Percentiles rank a stretch among this genome's conserved stretches.
Evolutionary conservation across 2,797 vertebrate species (phyloP).

Genomic region (Megalops cyprinoides): DNA sequence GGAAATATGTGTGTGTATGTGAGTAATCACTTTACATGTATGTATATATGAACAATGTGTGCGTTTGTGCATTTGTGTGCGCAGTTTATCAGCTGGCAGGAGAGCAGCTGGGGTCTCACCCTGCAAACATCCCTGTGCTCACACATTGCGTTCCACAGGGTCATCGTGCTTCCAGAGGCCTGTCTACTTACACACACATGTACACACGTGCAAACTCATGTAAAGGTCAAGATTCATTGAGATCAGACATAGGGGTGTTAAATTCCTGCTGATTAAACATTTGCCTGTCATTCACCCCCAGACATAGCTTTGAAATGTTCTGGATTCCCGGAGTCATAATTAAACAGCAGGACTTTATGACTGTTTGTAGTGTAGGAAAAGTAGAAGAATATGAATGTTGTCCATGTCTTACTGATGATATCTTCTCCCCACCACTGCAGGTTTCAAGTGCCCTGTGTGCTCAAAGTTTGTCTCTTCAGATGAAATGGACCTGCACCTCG

Average conservation of each 20-base stretch:
- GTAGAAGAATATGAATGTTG: neutral
- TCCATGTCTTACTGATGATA: neutral
- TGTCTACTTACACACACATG: neutral
- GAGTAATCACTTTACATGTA: too few species aligned
- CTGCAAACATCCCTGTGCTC: too few species aligned
- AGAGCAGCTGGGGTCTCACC: too few species aligned
- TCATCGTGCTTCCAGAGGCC: neutral
- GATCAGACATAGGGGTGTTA: too few species aligned
- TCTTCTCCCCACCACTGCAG: slow-evolving; percentile 64
- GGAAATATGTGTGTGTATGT: too few species aligned
- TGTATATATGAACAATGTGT: too few species aligned
- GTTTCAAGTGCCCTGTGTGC: slow-evolving; percentile 96
- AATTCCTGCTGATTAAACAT: too few species aligned
- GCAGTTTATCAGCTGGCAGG: too few species aligned
- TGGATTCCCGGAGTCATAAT: too few species aligned
- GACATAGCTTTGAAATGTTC: neutral
- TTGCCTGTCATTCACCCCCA: neutral
- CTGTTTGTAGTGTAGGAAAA: neutral
- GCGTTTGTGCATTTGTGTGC: too few species aligned
- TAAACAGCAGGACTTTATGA: too few species aligned
- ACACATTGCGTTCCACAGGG: neutral
- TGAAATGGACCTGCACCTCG: slow-evolving; percentile 96
- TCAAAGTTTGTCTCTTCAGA: slow-evolving; percentile 95
- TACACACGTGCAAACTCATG: neutral
- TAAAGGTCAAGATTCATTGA: too few species aligned